Evolutionary conservation across 2,797 vertebrate species (phyloP).

Genomic region (Botia kubotai): DNA sequence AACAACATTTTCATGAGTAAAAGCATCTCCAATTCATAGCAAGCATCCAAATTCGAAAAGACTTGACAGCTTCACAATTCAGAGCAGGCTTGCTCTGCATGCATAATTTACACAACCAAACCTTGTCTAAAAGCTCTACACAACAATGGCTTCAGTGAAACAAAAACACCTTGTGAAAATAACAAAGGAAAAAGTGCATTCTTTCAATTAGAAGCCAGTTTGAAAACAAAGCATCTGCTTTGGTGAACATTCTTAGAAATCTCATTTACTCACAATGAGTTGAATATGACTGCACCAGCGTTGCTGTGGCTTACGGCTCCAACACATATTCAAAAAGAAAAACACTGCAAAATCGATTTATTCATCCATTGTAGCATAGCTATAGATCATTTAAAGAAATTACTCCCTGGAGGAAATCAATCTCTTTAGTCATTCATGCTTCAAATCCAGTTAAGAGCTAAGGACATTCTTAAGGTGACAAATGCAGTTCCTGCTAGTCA

Average conservation of each 20-base stretch:
- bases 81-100: constrained; percentile 38
- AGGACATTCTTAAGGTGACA: constrained; percentile 31
- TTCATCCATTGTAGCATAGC: constrained; percentile 15
- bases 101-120: constrained; percentile 59
- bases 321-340: background rate
- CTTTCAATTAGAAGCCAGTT: constrained; percentile 56
- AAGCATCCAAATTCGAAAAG: constrained; percentile 52
- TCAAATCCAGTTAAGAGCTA: constrained; percentile 35
- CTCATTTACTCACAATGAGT: background rate
- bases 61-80: constrained; percentile 59
- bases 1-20: constrained; percentile 56
- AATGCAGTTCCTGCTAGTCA: constrained; percentile 5
- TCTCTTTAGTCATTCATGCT: constrained; percentile 45
- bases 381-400: constrained; percentile 43
- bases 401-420: constrained; percentile 42
- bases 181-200: constrained; percentile 46
- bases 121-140: constrained; percentile 28
- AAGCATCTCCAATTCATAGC: constrained; percentile 46
- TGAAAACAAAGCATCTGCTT: constrained; percentile 32
- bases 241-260: background rate
- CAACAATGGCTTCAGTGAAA: constrained; percentile 16
- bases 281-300: background rate
- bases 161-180: constrained; percentile 18
- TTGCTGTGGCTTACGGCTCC: constrained; percentile 25
- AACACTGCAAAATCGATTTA: constrained; percentile 21